Base-by-base conservation (phyloP, 2,888 invertebrate species). In the Hydrotaea diabolus region DNA sequence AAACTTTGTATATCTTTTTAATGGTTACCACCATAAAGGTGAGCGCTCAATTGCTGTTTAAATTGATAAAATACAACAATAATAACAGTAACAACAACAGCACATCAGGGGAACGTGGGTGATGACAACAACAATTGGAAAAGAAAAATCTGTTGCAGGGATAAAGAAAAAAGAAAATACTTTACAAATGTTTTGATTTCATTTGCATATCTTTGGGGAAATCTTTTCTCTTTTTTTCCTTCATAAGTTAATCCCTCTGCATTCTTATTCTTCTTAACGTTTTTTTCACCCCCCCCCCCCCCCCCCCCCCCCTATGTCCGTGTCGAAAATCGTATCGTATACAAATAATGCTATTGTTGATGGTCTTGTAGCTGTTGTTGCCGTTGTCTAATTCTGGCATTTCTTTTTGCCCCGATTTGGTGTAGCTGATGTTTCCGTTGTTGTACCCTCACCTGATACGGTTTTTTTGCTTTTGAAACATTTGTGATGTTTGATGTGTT, bases 181-280 rank as follows among this genome's bases (percentile, higher is more conserved):
- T 81, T 73, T 19, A 77, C 75, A 82, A 84, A 79, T 81, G 66
- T 81, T 81, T 81, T 77, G 66, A 77, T 85, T 85, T 81, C 64
- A 81, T 77, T 85, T 79, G 39, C 72, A 80, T 75, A 76, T 76
- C 81, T 53, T 71, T 66, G 26, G 81, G 84, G 78, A 85, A 78
- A 76, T 73, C 49, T 26, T 15, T 64, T 46, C 53, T 46, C 53
- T 66, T 64, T 55, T 71, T 72, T n/a, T 31, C 7, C 31, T 31
- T 19, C n/a, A 23, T 46, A 74, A 74, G 26, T 59, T 78, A n/a
- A n/a, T n/a, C n/a, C n/a, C n/a, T 73, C 11, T 55, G 46, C 46
- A 39, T 49, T 74, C 11, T 17, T 0, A 17, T 4, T 64, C 39
- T 66, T 9, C 39, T 39, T 39, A 39, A 3, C 7, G 31, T 59